phyloP scores from a whole-genome alignment of 2,888 invertebrate species.

The Andrena flavipes region DNA sequence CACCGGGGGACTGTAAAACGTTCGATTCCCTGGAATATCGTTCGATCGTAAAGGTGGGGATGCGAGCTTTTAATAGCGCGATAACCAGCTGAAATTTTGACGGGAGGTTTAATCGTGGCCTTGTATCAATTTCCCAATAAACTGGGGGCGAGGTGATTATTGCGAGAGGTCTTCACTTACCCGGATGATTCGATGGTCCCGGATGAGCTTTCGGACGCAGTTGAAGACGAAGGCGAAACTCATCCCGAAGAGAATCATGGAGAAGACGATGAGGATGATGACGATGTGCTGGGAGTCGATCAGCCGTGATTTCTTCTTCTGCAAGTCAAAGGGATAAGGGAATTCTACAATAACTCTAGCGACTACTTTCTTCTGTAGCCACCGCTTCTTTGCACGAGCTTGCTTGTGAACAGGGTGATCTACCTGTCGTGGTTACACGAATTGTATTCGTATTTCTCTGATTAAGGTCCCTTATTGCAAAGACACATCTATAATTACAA shows the following conservation, averaged over 20 bases:
- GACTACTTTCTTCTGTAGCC: too few species aligned
- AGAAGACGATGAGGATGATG: conserved; percentile 95
- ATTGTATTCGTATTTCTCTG: too few species aligned
- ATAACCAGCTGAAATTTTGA: neutral
- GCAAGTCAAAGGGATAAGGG: conserved; percentile 59
- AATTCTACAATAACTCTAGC: neutral
- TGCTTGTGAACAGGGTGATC: neutral
- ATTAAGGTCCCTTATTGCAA: too few species aligned
- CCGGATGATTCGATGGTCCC: conserved; percentile 94
- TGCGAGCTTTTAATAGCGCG: neutral
- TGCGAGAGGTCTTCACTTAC: conserved; percentile 85
- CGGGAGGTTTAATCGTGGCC: conserved; percentile 6
- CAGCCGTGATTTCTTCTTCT: conserved; percentile 71
- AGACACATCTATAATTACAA: too few species aligned
- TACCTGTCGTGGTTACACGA: too few species aligned
- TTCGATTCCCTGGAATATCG: conserved; percentile 45
- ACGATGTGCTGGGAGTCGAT: conserved; percentile 90
- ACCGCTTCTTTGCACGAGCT: neutral
- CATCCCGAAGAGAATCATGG: conserved; percentile 94
- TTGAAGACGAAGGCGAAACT: conserved; percentile 95
- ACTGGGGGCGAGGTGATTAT: neutral
- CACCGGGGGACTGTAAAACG: conserved; percentile 54
- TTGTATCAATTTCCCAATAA: conserved; percentile 17
- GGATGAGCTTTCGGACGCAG: conserved; percentile 93
- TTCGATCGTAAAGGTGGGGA: conserved; percentile 32